Base-by-base conservation (phyloP, 2,113 vertebrate species). In the Eptesicus fuscus region DNA sequence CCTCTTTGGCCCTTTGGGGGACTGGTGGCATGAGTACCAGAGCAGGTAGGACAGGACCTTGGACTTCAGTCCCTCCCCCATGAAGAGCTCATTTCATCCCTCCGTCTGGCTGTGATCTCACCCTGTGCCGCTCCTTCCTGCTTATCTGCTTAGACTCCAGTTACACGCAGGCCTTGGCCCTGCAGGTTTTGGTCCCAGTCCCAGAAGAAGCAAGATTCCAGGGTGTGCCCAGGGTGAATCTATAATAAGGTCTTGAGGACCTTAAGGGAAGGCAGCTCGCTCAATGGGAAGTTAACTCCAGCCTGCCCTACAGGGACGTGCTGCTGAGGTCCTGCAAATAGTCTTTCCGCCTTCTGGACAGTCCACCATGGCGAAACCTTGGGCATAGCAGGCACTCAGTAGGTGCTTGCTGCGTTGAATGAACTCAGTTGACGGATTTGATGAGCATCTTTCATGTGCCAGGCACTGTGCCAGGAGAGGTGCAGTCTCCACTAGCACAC, bases 161-260 rank as follows among this genome's bases (percentile, higher is more conserved):
- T 88, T 76, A 51, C 28, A 9, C n/a, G 11, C 37, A 77, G 53
- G 76, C 40, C 59, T 83, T 92, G 86, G 47, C 47, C 73, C 76
- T 87, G 32, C 20, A 78, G 32, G 10, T 42, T 91, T 87, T 88
- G 80, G 80, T 42, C 82, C 71, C 63, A 63, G 17, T 88, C 84
- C 94, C 79, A 85, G 85, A 94, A 91, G 63, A 96, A 80, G 51
- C 53, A 65, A 77, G 7, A 77, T 95, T 77, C 44, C 44, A 84
- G 79, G 76, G 71, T 22, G 3, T 90, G 59, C 73, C 95, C 53
- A 77, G 53, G 44, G 51, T 90, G 76, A 71, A 77, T 47, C 28
- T 74, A 9, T 74, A 84, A 80, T n/a, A 90, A 83, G 90, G 61
- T 59, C 74, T 71, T 69, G 13, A 91, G n/a, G 44, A 93, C n/a